Percentiles rank a stretch among this genome's conserved stretches.
phyloP scores from a whole-genome alignment of 2,888 invertebrate species.

The Tinea semifulvella region DNA sequence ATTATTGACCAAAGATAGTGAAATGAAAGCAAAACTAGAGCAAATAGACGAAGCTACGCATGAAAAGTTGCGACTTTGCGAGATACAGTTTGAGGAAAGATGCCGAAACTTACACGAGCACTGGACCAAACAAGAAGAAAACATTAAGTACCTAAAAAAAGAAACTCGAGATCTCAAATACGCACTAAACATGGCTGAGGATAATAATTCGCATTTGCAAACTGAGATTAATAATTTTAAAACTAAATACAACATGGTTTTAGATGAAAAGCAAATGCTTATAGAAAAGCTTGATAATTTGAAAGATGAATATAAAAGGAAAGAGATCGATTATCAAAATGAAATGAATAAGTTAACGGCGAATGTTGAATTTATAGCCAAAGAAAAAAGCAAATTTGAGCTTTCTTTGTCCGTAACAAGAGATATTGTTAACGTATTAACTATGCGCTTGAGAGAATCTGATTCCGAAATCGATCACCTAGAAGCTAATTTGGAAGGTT shows the following conservation, averaged over 20 bases:
- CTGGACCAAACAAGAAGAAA: constrained; percentile 40
- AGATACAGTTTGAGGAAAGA: constrained; percentile 59
- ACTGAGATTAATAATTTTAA: constrained; percentile 37
- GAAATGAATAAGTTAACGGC: constrained; percentile 48
- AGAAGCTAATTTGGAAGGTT: constrained; percentile 41
- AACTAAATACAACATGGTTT: constrained; percentile 36
- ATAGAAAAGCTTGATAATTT: constrained; percentile 35
- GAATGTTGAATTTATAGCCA: constrained; percentile 48
- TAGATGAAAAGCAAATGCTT: constrained; percentile 32
- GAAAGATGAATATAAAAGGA: constrained; percentile 45
- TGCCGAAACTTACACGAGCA: constrained; percentile 44
- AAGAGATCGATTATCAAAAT: constrained; percentile 47
- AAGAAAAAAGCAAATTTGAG: constrained; percentile 65
- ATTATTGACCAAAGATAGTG: constrained; percentile 38
- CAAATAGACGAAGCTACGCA: constrained; percentile 53
- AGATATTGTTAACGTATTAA: constrained; percentile 67
- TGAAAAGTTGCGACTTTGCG: constrained; percentile 53
- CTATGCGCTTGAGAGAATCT: constrained; percentile 64
- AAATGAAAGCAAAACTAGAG: constrained; percentile 56
- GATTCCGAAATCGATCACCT: constrained; percentile 68
- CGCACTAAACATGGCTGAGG: constrained; percentile 34
- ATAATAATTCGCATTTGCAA: constrained; percentile 34
- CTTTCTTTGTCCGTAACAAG: constrained; percentile 67
- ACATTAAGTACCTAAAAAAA: constrained; percentile 38
- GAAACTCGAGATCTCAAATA: constrained; percentile 44